Evolutionary conservation across 2,888 invertebrate species (phyloP).

Genomic region (Oconnorella tubifera): DNA sequence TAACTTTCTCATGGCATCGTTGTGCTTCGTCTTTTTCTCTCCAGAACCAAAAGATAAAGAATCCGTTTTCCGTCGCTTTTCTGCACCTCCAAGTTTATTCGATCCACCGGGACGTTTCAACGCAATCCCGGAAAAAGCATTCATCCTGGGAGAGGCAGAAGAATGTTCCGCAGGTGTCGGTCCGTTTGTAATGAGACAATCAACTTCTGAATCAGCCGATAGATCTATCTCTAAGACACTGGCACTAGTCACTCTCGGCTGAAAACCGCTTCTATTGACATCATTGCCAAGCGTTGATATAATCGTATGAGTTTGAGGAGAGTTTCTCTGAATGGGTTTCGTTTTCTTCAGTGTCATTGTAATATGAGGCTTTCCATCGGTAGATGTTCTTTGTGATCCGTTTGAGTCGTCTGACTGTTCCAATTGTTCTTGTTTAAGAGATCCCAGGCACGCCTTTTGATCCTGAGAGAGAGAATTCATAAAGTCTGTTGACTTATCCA

Average conservation of each 20-base stretch:
- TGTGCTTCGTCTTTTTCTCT: background rate
- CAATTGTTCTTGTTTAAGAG: background rate
- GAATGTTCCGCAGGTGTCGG: background rate
- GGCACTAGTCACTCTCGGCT: too few relatives aligned
- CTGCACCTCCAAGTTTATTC: background rate
- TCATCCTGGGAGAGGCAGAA: background rate
- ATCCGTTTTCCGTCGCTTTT: background rate
- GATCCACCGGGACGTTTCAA: background rate
- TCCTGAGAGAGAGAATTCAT: too few relatives aligned
- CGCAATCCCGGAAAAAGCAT: background rate
- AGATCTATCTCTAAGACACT: background rate
- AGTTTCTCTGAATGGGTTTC: background rate
- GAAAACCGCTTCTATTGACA: background rate
- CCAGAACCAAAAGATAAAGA: background rate
- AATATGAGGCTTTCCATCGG: background rate
- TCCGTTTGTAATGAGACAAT: slow-evolving; percentile 1
- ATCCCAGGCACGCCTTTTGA: too few relatives aligned
- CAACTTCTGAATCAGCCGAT: slow-evolving; percentile 7
- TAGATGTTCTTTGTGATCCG: background rate
- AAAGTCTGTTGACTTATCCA: too few relatives aligned
- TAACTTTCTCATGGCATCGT: background rate
- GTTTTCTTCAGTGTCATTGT: background rate
- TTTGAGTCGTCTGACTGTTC: background rate
- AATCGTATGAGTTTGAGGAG: background rate
- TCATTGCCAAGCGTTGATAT: background rate